A percentile compares a stretch with the other conserved stretches of the same genome.
Conservation (phyloP, 2,113 vertebrate genomes). For the Perca flavescens region DNA sequence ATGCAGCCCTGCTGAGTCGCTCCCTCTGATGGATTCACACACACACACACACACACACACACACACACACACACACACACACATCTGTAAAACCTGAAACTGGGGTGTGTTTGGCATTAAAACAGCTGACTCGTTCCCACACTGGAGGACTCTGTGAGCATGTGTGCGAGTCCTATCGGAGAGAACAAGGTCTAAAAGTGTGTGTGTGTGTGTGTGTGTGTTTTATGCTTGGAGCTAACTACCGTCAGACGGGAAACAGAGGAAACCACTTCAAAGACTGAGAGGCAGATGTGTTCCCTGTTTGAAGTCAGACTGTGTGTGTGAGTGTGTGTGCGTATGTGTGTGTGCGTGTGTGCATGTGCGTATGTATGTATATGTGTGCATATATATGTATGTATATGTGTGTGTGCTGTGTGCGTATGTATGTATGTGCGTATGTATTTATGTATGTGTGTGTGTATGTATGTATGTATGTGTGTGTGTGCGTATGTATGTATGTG, state of each 20-base stretch:
- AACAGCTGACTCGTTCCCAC: slow-evolving; percentile 54
- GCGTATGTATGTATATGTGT: background rate
- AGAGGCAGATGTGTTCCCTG: slow-evolving; percentile 30
- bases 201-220: slow-evolving; percentile 6
- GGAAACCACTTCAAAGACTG: slow-evolving; percentile 61
- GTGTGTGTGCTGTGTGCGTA: background rate
- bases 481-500: too few relatives aligned
- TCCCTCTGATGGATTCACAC: slow-evolving; percentile 19
- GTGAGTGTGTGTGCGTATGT: too few relatives aligned
- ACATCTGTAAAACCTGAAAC: slow-evolving; percentile 57
- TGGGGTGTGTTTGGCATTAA: slow-evolving; percentile 51
- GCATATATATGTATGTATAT: slow-evolving; percentile 17
- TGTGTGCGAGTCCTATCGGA: background rate
- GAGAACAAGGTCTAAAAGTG: background rate
- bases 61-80: too few relatives aligned
- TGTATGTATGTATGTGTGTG: too few relatives aligned
- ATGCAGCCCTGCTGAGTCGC: slow-evolving; percentile 43
- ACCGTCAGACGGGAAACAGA: slow-evolving; percentile 41
- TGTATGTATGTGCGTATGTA: too few relatives aligned
- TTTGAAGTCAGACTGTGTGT: background rate
- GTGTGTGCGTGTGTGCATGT: too few relatives aligned
- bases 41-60: too few relatives aligned
- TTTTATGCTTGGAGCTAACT: slow-evolving; percentile 18
- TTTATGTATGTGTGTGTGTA: too few relatives aligned
- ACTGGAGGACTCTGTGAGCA: background rate